These are phyloP conservation scores for Adelognathus sp. DNA, from an alignment of 2,888 invertebrate genomes.

Conservation along the genomic window DNA sequence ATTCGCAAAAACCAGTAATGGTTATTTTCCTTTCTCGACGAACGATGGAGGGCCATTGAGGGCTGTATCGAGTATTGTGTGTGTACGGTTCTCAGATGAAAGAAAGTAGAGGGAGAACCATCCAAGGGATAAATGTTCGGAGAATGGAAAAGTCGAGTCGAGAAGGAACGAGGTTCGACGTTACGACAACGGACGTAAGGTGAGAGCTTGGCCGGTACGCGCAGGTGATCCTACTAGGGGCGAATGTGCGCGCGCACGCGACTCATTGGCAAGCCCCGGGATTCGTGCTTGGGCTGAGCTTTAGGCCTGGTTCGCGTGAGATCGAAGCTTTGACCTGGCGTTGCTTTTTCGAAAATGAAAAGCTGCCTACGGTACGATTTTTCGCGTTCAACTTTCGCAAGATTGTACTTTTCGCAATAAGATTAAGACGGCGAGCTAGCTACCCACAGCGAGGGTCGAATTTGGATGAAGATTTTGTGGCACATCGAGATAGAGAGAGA, in stretches of 20 bases:
- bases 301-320: neutral
- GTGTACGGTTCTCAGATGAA: neutral
- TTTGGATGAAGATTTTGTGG: too few species aligned
- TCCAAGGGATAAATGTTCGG: neutral
- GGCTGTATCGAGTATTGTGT: neutral
- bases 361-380: too few species aligned
- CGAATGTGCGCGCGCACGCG: conserved; percentile 11
- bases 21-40: neutral
- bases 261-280: neutral
- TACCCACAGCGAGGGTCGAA: too few species aligned
- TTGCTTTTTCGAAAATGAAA: neutral
- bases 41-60: neutral
- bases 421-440: too few species aligned
- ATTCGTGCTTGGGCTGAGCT: neutral
- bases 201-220: neutral
- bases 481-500: too few species aligned
- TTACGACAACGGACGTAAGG: neutral
- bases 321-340: neutral
- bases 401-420: neutral
- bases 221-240: conserved; percentile 23
- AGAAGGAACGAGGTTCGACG: conserved; percentile 2
- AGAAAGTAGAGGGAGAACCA: neutral
- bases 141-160: neutral
- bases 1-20: neutral
- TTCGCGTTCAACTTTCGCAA: too few species aligned